Conservation (phyloP, 2,888 invertebrate species). For the Dryobotodes eremita region DNA sequence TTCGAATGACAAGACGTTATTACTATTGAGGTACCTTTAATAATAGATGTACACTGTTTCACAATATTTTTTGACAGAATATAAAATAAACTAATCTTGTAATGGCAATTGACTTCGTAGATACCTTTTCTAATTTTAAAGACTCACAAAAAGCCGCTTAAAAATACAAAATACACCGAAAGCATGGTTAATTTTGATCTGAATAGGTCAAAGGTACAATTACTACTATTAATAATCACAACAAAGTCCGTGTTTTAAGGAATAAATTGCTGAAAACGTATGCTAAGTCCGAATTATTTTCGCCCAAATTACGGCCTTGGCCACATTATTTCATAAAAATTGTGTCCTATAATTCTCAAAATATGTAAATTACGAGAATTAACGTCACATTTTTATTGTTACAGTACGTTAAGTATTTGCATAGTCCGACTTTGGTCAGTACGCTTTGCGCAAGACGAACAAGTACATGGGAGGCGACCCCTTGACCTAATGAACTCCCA, state of each 20-base stretch:
- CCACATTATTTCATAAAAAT: constrained; percentile 38
- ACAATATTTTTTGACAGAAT: constrained; percentile 31
- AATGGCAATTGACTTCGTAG: background rate
- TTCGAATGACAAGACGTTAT: constrained; percentile 46
- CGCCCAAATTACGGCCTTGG: constrained; percentile 31
- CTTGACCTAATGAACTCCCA: constrained; percentile 54
- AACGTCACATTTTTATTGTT: constrained; percentile 26
- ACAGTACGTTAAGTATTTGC: constrained; percentile 35
- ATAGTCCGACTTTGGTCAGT: constrained; percentile 33
- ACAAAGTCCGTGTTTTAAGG: constrained; percentile 9
- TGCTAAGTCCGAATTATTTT: constrained; percentile 34
- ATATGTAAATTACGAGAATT: constrained; percentile 48
- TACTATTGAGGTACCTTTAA: constrained; percentile 11
- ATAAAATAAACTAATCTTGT: background rate
- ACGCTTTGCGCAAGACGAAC: constrained; percentile 20
- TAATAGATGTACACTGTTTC: constrained; percentile 16
- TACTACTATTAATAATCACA: constrained; percentile 38
- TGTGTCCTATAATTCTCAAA: constrained; percentile 23
- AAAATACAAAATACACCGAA: constrained; percentile 4
- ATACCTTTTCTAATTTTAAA: constrained; percentile 25
- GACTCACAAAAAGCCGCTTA: constrained; percentile 4
- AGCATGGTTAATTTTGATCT: constrained; percentile 7
- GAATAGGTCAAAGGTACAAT: constrained; percentile 44
- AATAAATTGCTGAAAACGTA: constrained; percentile 50
- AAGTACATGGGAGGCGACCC: constrained; percentile 13